A percentile compares a stretch with the other conserved stretches of the same genome.
Evolutionary conservation across 2,113 vertebrate genomes (phyloP).

Genomic region (Poeciliopsis turrubarensis): DNA sequence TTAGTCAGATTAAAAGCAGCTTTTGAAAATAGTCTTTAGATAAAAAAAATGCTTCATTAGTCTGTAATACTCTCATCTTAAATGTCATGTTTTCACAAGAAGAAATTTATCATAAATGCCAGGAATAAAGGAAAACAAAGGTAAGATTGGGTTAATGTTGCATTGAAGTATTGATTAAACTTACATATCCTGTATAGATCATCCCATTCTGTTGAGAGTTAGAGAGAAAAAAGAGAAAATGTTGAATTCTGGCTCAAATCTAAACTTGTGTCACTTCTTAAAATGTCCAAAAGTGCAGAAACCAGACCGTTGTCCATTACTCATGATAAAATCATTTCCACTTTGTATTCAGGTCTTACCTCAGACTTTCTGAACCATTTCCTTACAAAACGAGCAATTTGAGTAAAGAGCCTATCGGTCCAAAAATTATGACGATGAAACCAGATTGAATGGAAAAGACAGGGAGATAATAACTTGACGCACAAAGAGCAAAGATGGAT

Average conservation of each 20-base stretch:
- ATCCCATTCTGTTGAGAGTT: slow-evolving; percentile 83
- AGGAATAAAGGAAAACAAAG: slow-evolving; percentile 12
- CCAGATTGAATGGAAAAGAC: slow-evolving; percentile 61
- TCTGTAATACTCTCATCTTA: neutral
- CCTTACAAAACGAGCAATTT: slow-evolving; percentile 50
- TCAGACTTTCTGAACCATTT: slow-evolving; percentile 50
- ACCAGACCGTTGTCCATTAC: slow-evolving; percentile 26
- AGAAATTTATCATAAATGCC: neutral
- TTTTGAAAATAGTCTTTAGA: neutral
- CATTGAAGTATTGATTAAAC: slow-evolving; percentile 48
- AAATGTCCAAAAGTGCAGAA: slow-evolving; percentile 23
- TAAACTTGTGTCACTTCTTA: neutral
- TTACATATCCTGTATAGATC: slow-evolving; percentile 90
- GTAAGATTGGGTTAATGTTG: neutral
- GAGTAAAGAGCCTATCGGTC: slow-evolving; percentile 60
- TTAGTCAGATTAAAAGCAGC: neutral
- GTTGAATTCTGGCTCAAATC: slow-evolving; percentile 6
- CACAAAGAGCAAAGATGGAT: slow-evolving; percentile 40
- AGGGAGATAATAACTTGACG: slow-evolving; percentile 44
- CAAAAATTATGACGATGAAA: slow-evolving; percentile 56
- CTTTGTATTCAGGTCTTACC: slow-evolving; percentile 53
- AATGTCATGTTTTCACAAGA: neutral
- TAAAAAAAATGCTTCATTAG: no score
- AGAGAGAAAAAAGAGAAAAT: slow-evolving; percentile 12
- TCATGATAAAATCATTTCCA: slow-evolving; percentile 24